Percentiles rank a stretch among this genome's conserved stretches.
These are phyloP conservation scores for Drosophila helvetica DNA, from an alignment of 2,888 invertebrate genomes.

Conservation along the genomic window DNA sequence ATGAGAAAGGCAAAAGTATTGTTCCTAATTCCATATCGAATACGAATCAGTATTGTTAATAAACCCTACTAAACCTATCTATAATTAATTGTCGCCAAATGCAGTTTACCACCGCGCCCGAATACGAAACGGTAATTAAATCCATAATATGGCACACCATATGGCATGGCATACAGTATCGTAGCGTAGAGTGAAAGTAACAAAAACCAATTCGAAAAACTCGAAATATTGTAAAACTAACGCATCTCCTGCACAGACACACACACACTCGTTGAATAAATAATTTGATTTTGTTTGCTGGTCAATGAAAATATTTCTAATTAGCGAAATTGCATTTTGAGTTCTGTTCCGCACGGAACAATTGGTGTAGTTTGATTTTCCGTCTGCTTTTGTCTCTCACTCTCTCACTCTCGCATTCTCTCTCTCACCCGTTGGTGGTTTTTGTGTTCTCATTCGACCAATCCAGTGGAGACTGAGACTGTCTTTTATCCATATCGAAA, in stretches of 20 bases:
- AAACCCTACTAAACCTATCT: conserved; percentile 68
- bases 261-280: conserved; percentile 42
- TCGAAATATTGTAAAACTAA: conserved; percentile 26
- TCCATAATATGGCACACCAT: conserved; percentile 43
- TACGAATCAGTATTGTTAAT: conserved; percentile 57
- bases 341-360: conserved; percentile 42
- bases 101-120: conserved; percentile 84
- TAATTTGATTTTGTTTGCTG: conserved; percentile 67
- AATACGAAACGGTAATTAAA: conserved; percentile 84
- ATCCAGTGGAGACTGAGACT: conserved; percentile 7
- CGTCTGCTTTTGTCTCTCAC: conserved; percentile 36
- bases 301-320: conserved; percentile 68
- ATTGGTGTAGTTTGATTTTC: conserved; percentile 41
- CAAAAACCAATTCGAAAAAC: conserved; percentile 24
- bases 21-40: conserved; percentile 20
- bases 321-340: conserved; percentile 67
- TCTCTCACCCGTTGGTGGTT: conserved; percentile 10
- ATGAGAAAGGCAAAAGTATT: conserved; percentile 15
- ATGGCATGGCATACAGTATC: not conserved
- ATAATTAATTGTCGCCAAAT: conserved; percentile 75
- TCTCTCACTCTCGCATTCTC: not conserved
- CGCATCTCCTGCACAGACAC: conserved; percentile 28
- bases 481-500: conserved; percentile 15
- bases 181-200: conserved; percentile 36
- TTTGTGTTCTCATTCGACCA: conserved; percentile 20